These are phyloP conservation scores for Tangara arthus DNA, from an alignment of 2,797 vertebrate genomes.

Conservation along the genomic window DNA sequence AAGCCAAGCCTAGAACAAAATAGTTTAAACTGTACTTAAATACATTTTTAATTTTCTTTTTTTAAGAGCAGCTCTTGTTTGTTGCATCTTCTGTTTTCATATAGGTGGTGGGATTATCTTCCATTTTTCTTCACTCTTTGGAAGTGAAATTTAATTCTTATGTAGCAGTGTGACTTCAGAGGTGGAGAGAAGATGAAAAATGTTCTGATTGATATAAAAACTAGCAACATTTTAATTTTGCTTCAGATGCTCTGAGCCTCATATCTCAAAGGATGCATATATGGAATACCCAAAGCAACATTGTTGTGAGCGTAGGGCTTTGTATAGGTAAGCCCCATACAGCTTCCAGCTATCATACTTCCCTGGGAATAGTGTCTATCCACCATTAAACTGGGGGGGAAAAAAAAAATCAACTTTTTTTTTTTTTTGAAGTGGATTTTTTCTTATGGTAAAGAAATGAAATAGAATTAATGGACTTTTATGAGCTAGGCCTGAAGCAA, in stretches of 20 bases:
- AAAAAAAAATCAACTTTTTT: fast-evolving
- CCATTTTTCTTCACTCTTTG: neutral
- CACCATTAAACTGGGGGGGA: neutral
- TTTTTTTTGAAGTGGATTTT: neutral
- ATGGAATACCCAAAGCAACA: neutral
- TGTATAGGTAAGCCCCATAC: neutral
- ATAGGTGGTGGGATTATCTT: fast-evolving
- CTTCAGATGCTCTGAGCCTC: neutral
- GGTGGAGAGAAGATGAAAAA: neutral
- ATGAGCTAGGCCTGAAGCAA: neutral
- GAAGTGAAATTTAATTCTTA: neutral
- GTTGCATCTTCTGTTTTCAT: neutral
- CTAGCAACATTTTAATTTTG: neutral
- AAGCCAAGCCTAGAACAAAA: neutral
- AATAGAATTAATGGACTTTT: neutral
- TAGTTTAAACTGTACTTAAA: neutral
- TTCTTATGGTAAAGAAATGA: neutral
- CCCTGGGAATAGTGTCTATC: neutral
- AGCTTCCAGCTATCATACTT: neutral
- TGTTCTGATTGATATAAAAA: neutral
- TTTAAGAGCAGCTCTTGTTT: neutral
- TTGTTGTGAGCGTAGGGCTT: neutral
- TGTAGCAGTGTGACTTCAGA: neutral
- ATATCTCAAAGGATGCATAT: neutral
- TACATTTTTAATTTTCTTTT: neutral